Evolutionary conservation across 37 sponge, comb jelly and placozoan genomes (phyloP), one percentile per base, ranked within the genome.

Genomic region (Oscarella lobularis): DNA sequence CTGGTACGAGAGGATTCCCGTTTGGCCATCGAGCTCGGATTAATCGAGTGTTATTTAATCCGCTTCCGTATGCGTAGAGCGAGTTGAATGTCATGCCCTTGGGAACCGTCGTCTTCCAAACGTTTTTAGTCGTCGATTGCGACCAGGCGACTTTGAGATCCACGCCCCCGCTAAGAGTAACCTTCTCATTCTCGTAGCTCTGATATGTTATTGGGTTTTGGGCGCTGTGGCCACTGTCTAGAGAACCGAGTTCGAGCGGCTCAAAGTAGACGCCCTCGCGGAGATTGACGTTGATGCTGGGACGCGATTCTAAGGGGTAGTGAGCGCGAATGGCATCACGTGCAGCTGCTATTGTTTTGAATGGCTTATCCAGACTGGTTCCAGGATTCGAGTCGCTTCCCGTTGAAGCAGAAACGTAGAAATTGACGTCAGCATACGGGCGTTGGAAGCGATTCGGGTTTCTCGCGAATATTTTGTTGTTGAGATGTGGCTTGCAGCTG

Each of bases 11-110:
- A 31, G 89, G 89, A 37, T 88, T 82, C 30, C 83, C 89, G 73
- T 88, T 78, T 32, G 89, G 89, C 65, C 84, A 88, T 5, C 89
- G 72, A n/a, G 89, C 89, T 37, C 87, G 79, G 39, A 48, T 48
- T 20, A 48, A 48, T 9, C 60, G 60, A 48, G 60, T 48, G 60
- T 48, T 48, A 81, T 77, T 30, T 77, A 80, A 33, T n/a, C n/a
- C n/a, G 60, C 60, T 3, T 80, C 80, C 4, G 79, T 66, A 67
- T 76, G 79, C 2, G 79, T 39, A 0, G 75, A 75, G 40, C 73
- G 78, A 69, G 79, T 78, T 5, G 41, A 31, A 41, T 34, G 68
- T 4, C 79, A 77, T 30, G 66, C 35, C 67, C 84, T 81, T 29
- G 31, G 30, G 67, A 81, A 78, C 40, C 84, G 86, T 36, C 82